A percentile compares a stretch with the other conserved stretches of the same genome.
Evolutionary conservation across 2,113 vertebrate genomes (phyloP).

Genomic region (Phrynosoma blainvillii): DNA sequence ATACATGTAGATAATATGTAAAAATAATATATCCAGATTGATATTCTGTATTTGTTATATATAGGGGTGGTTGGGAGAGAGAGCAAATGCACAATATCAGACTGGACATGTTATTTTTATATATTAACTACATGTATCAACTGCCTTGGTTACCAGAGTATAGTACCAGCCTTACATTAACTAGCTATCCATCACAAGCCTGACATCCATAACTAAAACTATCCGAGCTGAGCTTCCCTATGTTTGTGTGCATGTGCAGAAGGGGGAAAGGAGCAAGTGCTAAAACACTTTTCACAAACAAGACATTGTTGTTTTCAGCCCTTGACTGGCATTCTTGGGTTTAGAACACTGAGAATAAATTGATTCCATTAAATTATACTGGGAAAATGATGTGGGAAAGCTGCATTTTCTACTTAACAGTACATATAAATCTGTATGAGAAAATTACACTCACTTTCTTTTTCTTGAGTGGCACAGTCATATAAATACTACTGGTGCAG

Average conservation of each 20-base stretch:
- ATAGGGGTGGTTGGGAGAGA: no score
- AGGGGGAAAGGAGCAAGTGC: neutral
- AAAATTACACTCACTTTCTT: slow-evolving; percentile 26
- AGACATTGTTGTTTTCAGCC: neutral
- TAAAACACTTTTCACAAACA: neutral
- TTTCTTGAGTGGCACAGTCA: slow-evolving; percentile 40
- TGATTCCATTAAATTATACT: neutral
- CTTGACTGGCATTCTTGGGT: neutral
- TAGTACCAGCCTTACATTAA: neutral
- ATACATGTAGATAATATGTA: no score
- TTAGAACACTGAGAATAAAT: neutral
- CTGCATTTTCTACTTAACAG: neutral
- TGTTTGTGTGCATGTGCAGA: neutral
- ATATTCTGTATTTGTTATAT: no score
- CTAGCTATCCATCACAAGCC: no score
- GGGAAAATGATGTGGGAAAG: neutral
- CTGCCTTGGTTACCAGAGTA: neutral
- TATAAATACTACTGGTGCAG: slow-evolving; percentile 27
- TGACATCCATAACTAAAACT: neutral
- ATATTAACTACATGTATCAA: no score
- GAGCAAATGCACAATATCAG: neutral
- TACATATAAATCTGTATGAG: slow-evolving; percentile 27
- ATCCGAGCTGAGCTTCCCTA: neutral
- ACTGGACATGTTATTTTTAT: no score
- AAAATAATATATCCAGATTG: no score